A percentile compares a stretch with the other conserved stretches of the same genome.
Evolutionary conservation across 2,888 invertebrate species (phyloP).

Genomic region (Pterostichus madidus): DNA sequence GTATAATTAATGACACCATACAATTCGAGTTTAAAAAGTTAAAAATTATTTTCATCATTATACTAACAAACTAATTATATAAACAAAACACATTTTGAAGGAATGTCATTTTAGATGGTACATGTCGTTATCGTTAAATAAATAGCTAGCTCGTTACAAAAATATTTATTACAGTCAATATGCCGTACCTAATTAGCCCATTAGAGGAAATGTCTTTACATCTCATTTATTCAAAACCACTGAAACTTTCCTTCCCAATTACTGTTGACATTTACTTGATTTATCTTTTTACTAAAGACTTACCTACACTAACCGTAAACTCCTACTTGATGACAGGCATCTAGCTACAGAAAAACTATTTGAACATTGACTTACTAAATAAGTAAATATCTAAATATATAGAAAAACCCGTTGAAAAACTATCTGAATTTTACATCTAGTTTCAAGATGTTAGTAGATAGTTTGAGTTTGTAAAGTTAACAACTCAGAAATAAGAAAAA

Average conservation of each 20-base stretch:
- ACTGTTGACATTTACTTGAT: constrained; percentile 54
- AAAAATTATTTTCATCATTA: too few relatives aligned
- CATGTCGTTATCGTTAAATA: constrained; percentile 41
- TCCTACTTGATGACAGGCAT: constrained; percentile 23
- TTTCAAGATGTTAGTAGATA: too few relatives aligned
- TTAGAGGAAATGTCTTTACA: constrained; percentile 51
- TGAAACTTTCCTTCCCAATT: constrained; percentile 53
- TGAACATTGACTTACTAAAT: constrained; percentile 7
- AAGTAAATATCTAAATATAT: neutral
- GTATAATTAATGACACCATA: too few relatives aligned
- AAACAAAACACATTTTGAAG: constrained; percentile 13
- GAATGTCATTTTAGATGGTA: constrained; percentile 43
- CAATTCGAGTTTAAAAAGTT: too few relatives aligned
- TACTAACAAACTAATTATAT: neutral
- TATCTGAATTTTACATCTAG: neutral
- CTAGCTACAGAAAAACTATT: constrained; percentile 25
- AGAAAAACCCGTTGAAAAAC: neutral
- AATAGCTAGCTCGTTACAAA: constrained; percentile 53
- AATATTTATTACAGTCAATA: constrained; percentile 57
- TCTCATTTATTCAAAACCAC: constrained; percentile 53
- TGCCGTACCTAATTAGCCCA: constrained; percentile 54
- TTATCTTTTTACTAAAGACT: constrained; percentile 43
- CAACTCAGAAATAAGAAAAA: too few relatives aligned
- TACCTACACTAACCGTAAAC: neutral
- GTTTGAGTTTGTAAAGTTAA: too few relatives aligned